These are phyloP conservation scores for Heteractis magnifica DNA, from an alignment of 92 coral and sea anemone genomes.

Conservation along the genomic window DNA sequence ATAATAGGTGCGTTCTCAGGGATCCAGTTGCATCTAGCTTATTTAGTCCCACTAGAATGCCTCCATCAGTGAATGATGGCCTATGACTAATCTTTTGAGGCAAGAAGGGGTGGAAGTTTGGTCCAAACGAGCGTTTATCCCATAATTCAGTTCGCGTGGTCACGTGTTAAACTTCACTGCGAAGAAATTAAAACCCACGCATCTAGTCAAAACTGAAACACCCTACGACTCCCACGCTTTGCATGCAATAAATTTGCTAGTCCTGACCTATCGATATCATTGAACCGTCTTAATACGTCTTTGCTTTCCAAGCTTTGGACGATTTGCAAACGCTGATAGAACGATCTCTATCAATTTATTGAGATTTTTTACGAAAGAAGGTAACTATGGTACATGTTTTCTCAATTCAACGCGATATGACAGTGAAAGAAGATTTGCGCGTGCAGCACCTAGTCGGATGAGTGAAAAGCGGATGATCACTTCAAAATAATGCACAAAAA, in stretches of 20 bases:
- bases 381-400: neutral
- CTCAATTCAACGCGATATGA: neutral
- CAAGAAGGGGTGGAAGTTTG: too few species aligned
- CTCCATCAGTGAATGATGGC: too few species aligned
- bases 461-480: neutral
- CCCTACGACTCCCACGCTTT: neutral
- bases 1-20: too few species aligned
- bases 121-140: neutral
- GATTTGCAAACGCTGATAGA: neutral
- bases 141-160: neutral
- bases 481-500: neutral
- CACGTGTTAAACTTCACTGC: neutral
- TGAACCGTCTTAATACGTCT: neutral
- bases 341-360: neutral
- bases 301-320: neutral
- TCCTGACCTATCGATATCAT: neutral
- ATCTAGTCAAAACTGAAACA: neutral
- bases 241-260: neutral
- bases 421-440: neutral
- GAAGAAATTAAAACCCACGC: slow-evolving; percentile 8
- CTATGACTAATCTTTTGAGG: too few species aligned
- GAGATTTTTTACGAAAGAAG: neutral
- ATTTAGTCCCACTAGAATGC: too few species aligned
- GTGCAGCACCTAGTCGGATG: neutral
- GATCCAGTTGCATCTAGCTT: too few species aligned